Percentiles rank a stretch among this genome's conserved stretches.
Evolutionary conservation across 2,797 vertebrate genomes (phyloP).

Genomic region (Melanotaenia boesemani): DNA sequence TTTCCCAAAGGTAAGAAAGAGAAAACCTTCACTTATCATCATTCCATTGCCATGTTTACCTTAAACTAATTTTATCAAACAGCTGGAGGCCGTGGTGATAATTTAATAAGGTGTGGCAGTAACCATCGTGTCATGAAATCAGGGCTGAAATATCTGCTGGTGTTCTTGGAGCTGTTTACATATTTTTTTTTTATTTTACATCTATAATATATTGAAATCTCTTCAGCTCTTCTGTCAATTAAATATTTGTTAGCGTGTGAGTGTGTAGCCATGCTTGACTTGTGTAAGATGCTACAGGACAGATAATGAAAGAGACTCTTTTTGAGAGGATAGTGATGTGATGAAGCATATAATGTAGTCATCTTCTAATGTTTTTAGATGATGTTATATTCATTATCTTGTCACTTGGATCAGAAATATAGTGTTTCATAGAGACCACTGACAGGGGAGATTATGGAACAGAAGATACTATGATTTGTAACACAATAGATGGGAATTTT

Average conservation of each 20-base stretch:
- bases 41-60: neutral
- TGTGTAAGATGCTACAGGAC: slow-evolving; percentile 12
- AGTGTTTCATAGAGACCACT: neutral
- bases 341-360: slow-evolving; percentile 12
- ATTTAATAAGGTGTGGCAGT: slow-evolving; percentile 7
- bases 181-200: slow-evolving; percentile 13
- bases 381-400: slow-evolving; percentile 18
- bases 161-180: slow-evolving; percentile 16
- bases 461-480: neutral
- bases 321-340: neutral
- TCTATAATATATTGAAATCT: slow-evolving; percentile 22
- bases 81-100: neutral
- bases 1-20: slow-evolving; percentile 25
- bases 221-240: slow-evolving; percentile 13
- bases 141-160: neutral
- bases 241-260: slow-evolving; percentile 26
- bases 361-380: neutral
- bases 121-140: slow-evolving; percentile 13
- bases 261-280: slow-evolving; percentile 14
- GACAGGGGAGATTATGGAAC: neutral
- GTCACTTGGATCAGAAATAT: neutral
- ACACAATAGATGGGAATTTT: slow-evolving; percentile 8
- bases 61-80: slow-evolving; percentile 8
- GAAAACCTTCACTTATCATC: neutral
- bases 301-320: slow-evolving; percentile 14